Conservation (phyloP, 2,113 vertebrate species). For the Anhinga rufa region DNA sequence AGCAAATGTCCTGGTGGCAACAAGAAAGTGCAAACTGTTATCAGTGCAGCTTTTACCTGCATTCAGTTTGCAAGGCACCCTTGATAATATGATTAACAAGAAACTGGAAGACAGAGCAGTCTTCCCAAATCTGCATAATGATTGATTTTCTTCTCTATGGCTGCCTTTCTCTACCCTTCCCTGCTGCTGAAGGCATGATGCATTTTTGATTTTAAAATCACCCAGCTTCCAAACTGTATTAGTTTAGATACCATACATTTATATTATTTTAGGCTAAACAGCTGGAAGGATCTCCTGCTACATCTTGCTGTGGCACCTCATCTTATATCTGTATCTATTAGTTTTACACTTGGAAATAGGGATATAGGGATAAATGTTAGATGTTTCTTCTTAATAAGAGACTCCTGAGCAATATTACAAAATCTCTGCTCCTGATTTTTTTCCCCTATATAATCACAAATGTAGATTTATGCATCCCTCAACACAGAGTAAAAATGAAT, state of each 20-base stretch:
- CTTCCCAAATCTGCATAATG: background rate
- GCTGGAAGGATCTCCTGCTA: background rate
- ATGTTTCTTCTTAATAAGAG: background rate
- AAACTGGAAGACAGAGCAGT: background rate
- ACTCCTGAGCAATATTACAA: background rate
- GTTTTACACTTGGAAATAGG: background rate
- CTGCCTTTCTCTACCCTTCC: background rate
- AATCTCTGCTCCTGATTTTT: background rate
- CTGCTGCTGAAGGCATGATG: background rate
- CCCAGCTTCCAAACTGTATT: background rate
- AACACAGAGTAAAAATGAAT: background rate
- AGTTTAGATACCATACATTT: background rate
- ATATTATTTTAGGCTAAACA: background rate
- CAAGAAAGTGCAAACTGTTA: background rate
- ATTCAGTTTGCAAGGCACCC: background rate
- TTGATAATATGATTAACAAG: background rate
- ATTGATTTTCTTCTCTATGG: background rate
- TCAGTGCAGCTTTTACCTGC: background rate
- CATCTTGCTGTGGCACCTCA: background rate
- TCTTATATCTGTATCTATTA: background rate
- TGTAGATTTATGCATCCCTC: background rate
- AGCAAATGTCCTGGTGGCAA: background rate
- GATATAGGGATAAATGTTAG: background rate
- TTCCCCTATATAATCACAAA: background rate
- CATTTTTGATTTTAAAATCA: background rate